phyloP scores from a whole-genome alignment of 2,888 invertebrate species.

The Coelopa pilipes region DNA sequence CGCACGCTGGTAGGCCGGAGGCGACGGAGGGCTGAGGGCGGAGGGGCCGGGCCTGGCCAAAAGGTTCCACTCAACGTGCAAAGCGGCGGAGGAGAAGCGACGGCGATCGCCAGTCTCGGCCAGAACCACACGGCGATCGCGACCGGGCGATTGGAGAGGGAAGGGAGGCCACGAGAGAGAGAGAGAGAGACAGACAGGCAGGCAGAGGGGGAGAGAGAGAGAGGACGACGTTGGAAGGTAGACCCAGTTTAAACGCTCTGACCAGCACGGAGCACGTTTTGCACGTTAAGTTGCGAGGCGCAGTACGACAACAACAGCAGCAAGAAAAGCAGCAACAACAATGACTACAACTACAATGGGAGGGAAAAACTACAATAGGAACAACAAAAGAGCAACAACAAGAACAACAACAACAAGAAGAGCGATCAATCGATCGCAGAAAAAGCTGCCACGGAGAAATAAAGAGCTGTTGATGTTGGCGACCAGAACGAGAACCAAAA shows the following conservation, averaged over 20 bases:
- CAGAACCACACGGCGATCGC: not conserved
- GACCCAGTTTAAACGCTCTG: slow-evolving; percentile 28
- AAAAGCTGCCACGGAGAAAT: too few species aligned
- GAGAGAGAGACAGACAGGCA: too few species aligned
- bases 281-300: slow-evolving; percentile 12
- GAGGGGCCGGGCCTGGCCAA: not conserved
- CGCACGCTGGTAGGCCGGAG: too few species aligned
- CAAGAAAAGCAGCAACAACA: not conserved
- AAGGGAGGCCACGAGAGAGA: not conserved
- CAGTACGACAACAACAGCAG: not conserved
- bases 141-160: not conserved
- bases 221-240: not conserved
- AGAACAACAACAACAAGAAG: not conserved
- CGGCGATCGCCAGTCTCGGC: not conserved
- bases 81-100: not conserved
- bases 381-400: not conserved
- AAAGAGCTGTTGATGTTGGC: too few species aligned
- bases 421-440: too few species aligned
- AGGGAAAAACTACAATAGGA: not conserved
- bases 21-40: too few species aligned
- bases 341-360: not conserved
- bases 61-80: slow-evolving; percentile 9
- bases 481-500: too few species aligned
- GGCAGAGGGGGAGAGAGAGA: not conserved
- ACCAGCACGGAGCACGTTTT: slow-evolving; percentile 23